Percentiles rank a stretch among this genome's conserved stretches.
phyloP scores from a whole-genome alignment of 2,888 invertebrate species.

The Caenorhabditis auriculariae region DNA sequence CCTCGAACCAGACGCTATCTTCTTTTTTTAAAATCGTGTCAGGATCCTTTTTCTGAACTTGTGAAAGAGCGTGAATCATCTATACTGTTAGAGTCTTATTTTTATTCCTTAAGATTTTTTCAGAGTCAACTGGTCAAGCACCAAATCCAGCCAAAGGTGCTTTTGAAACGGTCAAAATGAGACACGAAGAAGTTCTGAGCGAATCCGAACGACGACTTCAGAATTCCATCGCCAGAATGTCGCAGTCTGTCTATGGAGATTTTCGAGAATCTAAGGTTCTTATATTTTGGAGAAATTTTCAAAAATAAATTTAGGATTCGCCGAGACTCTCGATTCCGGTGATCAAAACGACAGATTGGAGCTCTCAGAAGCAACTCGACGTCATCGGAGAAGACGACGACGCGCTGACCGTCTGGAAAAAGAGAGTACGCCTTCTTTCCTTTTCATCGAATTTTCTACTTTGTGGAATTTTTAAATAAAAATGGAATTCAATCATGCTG shows the following conservation, averaged over 20 bases:
- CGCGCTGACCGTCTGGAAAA: not conserved
- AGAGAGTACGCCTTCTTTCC: no score
- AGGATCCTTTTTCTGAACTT: no score
- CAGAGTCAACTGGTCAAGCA: no score
- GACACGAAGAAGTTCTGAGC: not conserved
- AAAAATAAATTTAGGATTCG: not conserved
- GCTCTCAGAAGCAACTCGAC: not conserved
- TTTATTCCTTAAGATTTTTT: no score
- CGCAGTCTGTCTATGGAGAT: constrained; percentile 5
- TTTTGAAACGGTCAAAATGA: not conserved
- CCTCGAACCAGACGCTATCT: no score
- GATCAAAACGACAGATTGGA: not conserved
- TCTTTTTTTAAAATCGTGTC: no score
- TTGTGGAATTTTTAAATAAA: no score
- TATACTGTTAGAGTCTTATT: no score
- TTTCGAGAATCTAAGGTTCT: not conserved
- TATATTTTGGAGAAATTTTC: not conserved
- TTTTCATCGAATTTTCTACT: no score
- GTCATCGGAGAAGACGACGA: not conserved
- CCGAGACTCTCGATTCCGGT: not conserved
- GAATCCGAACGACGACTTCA: not conserved
- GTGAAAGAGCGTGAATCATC: no score
- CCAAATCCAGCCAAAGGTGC: no score
- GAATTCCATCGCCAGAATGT: constrained; percentile 4
- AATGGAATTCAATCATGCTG: no score